Percentiles rank a stretch among this genome's conserved stretches.
Evolutionary conservation across 2,797 vertebrate genomes (phyloP).

Genomic region (Fistularia commersonii): DNA sequence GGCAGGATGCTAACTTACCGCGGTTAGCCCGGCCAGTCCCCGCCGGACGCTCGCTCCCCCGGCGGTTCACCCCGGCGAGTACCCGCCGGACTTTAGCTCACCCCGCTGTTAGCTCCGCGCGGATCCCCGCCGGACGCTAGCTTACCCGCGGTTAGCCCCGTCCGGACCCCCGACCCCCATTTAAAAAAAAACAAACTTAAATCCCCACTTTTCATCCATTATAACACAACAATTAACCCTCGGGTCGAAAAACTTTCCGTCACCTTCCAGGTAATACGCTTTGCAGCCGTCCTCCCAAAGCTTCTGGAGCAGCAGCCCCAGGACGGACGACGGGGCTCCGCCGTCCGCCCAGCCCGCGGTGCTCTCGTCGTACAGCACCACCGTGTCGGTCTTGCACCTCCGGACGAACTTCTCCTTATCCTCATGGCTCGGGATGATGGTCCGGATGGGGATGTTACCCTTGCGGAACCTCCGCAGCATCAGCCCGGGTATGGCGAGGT

Average conservation of each 20-base stretch:
- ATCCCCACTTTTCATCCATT: too few relatives aligned
- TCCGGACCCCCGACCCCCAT: too few relatives aligned
- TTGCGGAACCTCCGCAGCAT: conserved; percentile 95
- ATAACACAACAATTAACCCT: neutral
- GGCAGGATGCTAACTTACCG: too few relatives aligned
- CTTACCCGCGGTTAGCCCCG: too few relatives aligned
- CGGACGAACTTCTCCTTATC: conserved; percentile 88
- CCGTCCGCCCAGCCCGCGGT: conserved; percentile 79
- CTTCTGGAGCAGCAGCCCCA: conserved; percentile 91
- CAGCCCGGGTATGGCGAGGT: conserved; percentile 92
- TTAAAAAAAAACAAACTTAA: too few relatives aligned
- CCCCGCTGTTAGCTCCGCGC: too few relatives aligned
- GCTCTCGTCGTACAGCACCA: conserved; percentile 92
- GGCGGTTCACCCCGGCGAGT: too few relatives aligned
- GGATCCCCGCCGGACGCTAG: too few relatives aligned
- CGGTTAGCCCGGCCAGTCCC: too few relatives aligned
- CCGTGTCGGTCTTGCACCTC: conserved; percentile 88
- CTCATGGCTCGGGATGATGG: conserved; percentile 88
- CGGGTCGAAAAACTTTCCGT: neutral
- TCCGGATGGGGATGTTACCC: conserved; percentile 91
- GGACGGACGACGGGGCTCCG: conserved; percentile 75
- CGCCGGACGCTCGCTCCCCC: too few relatives aligned
- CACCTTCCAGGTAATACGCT: conserved; percentile 93
- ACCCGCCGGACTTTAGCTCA: too few relatives aligned
- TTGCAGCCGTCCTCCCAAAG: conserved; percentile 94